A percentile compares a stretch with the other conserved stretches of the same genome.
Evolutionary conservation across 2,113 vertebrate species (phyloP).

Genomic region (Sceloporus undulatus): DNA sequence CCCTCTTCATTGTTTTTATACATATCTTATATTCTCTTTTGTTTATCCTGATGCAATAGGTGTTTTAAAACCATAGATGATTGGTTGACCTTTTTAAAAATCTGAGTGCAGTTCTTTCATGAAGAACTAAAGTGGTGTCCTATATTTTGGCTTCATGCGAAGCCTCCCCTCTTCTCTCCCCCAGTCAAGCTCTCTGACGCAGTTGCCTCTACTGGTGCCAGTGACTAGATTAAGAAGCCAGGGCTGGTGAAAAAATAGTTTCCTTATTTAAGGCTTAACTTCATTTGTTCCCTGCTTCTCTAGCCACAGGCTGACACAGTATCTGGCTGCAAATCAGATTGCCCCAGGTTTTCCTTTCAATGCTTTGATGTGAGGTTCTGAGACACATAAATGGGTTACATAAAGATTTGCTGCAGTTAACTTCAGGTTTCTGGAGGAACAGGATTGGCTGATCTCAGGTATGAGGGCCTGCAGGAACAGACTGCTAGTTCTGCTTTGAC

Average conservation of each 20-base stretch:
- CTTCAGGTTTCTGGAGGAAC: conserved; percentile 77
- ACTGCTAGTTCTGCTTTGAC: conserved; percentile 82
- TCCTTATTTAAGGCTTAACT: conserved; percentile 1
- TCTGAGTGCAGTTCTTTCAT: background rate
- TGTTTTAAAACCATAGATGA: conserved; percentile 31
- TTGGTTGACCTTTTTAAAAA: conserved; percentile 24
- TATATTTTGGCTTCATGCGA: background rate
- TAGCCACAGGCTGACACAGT: conserved; percentile 23
- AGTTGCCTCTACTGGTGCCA: conserved; percentile 17
- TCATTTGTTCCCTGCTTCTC: conserved; percentile 57
- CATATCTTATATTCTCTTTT: conserved; percentile 23
- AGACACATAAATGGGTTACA: conserved; percentile 15
- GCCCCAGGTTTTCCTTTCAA: conserved; percentile 43
- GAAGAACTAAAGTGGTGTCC: background rate
- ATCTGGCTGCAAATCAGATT: conserved; percentile 53
- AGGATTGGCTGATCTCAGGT: conserved; percentile 79
- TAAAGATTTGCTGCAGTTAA: conserved; percentile 73
- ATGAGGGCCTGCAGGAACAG: conserved; percentile 77
- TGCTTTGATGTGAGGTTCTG: conserved; percentile 46
- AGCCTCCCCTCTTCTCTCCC: background rate
- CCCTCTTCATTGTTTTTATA: conserved; percentile 6
- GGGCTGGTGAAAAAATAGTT: conserved; percentile 18
- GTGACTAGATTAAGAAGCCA: background rate
- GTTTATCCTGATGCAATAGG: conserved; percentile 45
- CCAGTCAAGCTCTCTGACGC: background rate